Evolutionary conservation across 2,797 vertebrate genomes (phyloP).

Genomic region (Enteromius fasciolatus): DNA sequence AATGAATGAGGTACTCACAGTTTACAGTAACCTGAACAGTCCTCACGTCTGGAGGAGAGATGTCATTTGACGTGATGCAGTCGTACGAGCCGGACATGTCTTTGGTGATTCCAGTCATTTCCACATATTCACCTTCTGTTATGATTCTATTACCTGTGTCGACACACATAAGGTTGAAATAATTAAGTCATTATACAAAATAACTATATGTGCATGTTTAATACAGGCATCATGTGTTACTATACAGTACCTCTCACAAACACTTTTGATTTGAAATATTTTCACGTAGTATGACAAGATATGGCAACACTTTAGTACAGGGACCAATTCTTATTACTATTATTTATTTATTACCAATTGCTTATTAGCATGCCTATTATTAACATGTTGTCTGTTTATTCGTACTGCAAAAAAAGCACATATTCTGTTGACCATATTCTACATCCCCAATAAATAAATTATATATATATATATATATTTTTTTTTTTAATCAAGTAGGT

Average conservation of each 20-base stretch:
- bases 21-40: conserved; percentile 93
- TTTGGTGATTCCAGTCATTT: conserved; percentile 90
- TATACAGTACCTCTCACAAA: no score
- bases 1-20: conserved; percentile 80
- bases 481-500: neutral
- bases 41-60: conserved; percentile 85
- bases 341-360: no score
- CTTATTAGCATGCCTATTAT: no score
- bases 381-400: no score
- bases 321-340: no score
- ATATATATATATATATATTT: no score
- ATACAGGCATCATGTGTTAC: neutral
- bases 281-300: neutral
- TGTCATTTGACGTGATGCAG: conserved; percentile 92
- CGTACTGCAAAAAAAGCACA: no score
- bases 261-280: neutral
- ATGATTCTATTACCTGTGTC: conserved; percentile 82
- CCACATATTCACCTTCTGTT: conserved; percentile 91
- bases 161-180: neutral
- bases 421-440: no score
- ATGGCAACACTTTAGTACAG: neutral
- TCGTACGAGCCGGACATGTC: conserved; percentile 95
- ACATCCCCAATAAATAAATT: no score
- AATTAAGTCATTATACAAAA: neutral
- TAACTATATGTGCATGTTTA: neutral